These are phyloP conservation scores for Azorinus chamasolen DNA, from an alignment of 2,888 invertebrate species.

Conservation along the genomic window DNA sequence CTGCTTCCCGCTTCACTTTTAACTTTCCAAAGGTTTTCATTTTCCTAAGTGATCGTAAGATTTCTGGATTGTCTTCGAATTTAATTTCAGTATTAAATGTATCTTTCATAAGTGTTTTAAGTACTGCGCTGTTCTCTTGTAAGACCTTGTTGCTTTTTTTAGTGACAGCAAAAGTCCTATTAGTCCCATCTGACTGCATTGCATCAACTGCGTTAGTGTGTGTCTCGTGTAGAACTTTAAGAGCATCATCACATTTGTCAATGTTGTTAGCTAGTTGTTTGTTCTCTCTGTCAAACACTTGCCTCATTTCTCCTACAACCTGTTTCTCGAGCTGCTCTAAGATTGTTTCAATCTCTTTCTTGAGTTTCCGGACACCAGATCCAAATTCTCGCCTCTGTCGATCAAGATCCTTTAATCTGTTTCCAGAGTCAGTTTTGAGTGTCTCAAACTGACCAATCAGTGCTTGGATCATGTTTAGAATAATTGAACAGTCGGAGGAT, in stretches of 20 bases:
- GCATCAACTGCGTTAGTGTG: constrained; percentile 36
- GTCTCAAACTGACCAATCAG: constrained; percentile 51
- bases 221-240: constrained; percentile 29
- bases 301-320: constrained; percentile 45
- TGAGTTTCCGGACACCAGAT: constrained; percentile 37
- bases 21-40: constrained; percentile 45
- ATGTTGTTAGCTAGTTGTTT: constrained; percentile 44
- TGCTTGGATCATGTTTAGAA: constrained; percentile 41
- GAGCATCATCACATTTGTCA: constrained; percentile 44
- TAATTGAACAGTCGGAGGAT: constrained; percentile 28
- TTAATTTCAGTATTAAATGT: constrained; percentile 39
- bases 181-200: constrained; percentile 26
- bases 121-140: constrained; percentile 25
- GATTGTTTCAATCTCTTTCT: constrained; percentile 45
- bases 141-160: constrained; percentile 40
- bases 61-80: constrained; percentile 48
- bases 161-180: constrained; percentile 37
- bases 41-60: constrained; percentile 31
- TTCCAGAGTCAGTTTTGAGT: constrained; percentile 31
- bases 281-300: constrained; percentile 39
- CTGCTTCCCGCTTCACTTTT: constrained; percentile 25
- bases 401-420: constrained; percentile 48
- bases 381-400: constrained; percentile 48
- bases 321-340: constrained; percentile 55
- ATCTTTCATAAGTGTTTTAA: constrained; percentile 27